Evolutionary conservation across 2,797 vertebrate genomes (phyloP), one percentile per base, ranked within the genome.

Genomic region (Thalassophryne amazonica): DNA sequence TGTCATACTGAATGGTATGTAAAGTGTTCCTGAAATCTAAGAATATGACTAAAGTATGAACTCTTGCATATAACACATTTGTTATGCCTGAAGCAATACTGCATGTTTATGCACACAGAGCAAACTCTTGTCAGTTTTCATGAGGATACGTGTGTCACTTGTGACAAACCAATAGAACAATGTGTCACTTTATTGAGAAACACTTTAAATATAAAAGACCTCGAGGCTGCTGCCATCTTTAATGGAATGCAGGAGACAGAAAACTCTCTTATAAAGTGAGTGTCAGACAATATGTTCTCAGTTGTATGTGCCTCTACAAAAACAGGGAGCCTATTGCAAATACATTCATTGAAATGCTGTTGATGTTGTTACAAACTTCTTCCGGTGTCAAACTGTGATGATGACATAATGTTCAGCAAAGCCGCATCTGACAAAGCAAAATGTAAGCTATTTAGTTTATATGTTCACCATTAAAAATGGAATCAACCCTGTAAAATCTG

Each of bases 121-220:
- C 51, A 56, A 72, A 56, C 31, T 18, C 64, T 32, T 76, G 63
- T 78, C 71, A 74, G 37, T 48, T 78, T 62, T 57, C 45, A 60
- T 59, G 56, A 61, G 23, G 64, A 75, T 31, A 37, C 43, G 52
- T 64, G 35, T 53, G 73, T 76, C 36, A 51, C 35, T 64, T 47
- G 18, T 77, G 78, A 79, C 75, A 61, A 41, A 62, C 54, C 37
- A 2, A 37, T 50, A 42, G 40, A 54, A 47, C 10, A 38, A 23
- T 49, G 15, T 66, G 69, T 58, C 69, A 48, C 14, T 60, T 70
- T 54, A 62, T 30, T 70, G 43, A 33, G 41, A 39, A 74, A 63
- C 30, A 54, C 52, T 31, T 34, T 21, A 63, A 71, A 70, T 49
- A 55, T 37, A 27, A 58, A 60, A 40, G 11, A 52, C 56, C 69